Conservation (phyloP, 2,888 invertebrate species). For the Escarpia spicata region DNA sequence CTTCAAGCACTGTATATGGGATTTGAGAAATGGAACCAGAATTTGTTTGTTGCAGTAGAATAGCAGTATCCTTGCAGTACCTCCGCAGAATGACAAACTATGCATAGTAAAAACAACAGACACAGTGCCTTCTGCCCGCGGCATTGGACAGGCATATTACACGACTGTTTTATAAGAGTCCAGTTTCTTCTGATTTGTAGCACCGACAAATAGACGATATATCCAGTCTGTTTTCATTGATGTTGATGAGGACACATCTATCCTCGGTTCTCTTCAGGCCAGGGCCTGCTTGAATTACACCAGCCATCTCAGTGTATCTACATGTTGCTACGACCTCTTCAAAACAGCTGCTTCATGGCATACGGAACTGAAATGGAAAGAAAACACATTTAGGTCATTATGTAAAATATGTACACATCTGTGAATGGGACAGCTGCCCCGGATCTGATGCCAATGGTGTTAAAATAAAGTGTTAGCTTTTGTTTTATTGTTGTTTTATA, state of each 20-base stretch:
- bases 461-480: too few relatives aligned
- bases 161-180: neutral
- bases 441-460: too few relatives aligned
- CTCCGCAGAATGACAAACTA: neutral
- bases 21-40: neutral
- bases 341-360: slow-evolving; percentile 7
- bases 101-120: neutral
- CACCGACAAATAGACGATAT: neutral
- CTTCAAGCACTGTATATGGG: neutral
- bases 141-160: neutral
- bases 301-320: neutral
- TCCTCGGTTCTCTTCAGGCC: neutral
- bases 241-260: neutral
- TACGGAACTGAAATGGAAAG: neutral
- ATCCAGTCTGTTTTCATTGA: neutral
- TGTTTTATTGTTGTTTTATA: too few relatives aligned
- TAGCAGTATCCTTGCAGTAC: neutral
- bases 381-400: neutral
- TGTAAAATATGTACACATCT: neutral
- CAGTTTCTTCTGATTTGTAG: neutral
- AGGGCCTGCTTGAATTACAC: neutral
- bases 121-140: neutral
- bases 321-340: neutral
- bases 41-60: neutral
- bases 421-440: neutral